Base-by-base conservation (phyloP, 2,113 vertebrate genomes). In the Meriones unguiculatus region DNA sequence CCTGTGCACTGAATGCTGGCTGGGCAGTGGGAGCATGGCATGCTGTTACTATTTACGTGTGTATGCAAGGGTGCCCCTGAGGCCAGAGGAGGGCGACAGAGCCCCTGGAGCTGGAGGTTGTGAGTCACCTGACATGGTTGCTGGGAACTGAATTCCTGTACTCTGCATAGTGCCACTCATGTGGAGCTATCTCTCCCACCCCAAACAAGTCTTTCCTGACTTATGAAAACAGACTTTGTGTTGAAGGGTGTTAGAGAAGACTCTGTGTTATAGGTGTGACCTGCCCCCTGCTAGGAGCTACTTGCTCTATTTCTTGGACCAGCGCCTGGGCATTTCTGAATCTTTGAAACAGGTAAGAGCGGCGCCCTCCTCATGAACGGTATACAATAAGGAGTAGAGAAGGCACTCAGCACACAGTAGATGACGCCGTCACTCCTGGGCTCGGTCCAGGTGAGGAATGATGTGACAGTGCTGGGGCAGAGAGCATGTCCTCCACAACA, bases 391-490 rank as follows among this genome's bases (percentile, higher is more conserved):
- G 3, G 1, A 24, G 5, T 6, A 1, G 59, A 3, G 11, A 38
- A 59, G 38, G 72, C 11, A 9, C 72, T 86, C 20, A 9, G 4
- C 35, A 14, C 38, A 25, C 14, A 8, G 15, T 24, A 15, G 65
- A n/a, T 35, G 17, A 14, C 65, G 72, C 73, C 30, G 0, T 81
- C 38, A 17, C 78, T 41, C 30, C 12, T 35, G 54, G 10, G 78
- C 64, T 0, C 89, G 24, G 64, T 70, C 5, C 32, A 15, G 62
- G 5, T 59, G 46, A 57, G 32, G 15, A 24, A 52, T 25, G 28
- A 4, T 2, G 18, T 46, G 12, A 10, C 30, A 0, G 10, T 18
- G 41, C 38, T 0, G 6, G 25, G 11, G 0, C 30, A 75, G 18
- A 35, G 62, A 73, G 50, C 69, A 65, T 22, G 41, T 7, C 69